Conservation (phyloP, 2,888 invertebrate species). For the Diarsia brunnea region DNA sequence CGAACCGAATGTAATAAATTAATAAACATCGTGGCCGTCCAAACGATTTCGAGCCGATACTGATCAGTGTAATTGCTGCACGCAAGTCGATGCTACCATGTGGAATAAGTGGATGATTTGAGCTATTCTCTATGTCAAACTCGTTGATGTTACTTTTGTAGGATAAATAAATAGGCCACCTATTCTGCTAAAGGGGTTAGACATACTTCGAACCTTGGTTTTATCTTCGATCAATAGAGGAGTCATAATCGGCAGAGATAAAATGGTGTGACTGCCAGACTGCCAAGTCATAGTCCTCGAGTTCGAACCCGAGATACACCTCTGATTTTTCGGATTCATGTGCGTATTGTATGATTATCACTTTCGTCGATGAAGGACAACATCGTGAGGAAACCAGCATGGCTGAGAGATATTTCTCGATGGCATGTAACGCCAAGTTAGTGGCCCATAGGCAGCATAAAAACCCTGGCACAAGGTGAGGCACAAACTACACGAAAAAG, state of each 20-base stretch:
- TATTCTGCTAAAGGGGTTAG: not conserved
- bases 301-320: no score
- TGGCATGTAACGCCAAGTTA: no score
- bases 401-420: no score
- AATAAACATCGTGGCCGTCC: conserved; percentile 64
- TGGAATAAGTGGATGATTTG: conserved; percentile 39
- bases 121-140: conserved; percentile 25
- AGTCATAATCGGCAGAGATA: not conserved
- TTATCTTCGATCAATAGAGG: not conserved
- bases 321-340: no score
- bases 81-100: conserved; percentile 63
- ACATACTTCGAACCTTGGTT: not conserved
- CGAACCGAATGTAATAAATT: conserved; percentile 70
- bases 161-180: conserved; percentile 10
- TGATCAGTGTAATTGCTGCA: conserved; percentile 67
- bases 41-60: conserved; percentile 62
- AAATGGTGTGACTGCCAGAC: no score
- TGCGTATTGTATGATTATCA: no score
- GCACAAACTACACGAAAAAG: no score
- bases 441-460: no score
- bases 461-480: no score
- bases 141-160: not conserved
- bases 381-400: no score
- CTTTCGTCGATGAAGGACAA: no score
- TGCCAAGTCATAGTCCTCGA: no score